Evolutionary conservation across 2,888 invertebrate genomes (phyloP).

Genomic region (Lissocephala sabroskyi): DNA sequence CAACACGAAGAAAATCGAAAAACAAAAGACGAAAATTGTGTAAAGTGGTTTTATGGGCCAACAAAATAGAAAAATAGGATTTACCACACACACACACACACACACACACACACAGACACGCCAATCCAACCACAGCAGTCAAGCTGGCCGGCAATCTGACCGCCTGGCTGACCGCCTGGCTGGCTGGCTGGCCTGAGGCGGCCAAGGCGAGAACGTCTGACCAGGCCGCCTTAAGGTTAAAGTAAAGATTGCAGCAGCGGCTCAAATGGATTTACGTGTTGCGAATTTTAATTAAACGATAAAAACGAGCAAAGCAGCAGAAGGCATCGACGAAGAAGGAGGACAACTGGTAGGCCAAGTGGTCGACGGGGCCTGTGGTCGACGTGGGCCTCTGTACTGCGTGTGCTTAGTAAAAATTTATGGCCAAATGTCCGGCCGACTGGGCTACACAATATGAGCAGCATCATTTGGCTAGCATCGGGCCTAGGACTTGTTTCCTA

Average conservation of each 20-base stretch:
- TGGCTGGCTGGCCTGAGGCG: neutral
- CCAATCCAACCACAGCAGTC: conserved; percentile 10
- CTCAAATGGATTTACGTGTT: conserved; percentile 67
- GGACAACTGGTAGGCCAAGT: conserved; percentile 16
- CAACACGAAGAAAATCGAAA: conserved; percentile 52
- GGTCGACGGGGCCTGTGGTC: conserved; percentile 2
- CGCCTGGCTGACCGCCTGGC: neutral
- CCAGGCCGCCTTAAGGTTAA: conserved; percentile 56
- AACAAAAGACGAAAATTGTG: conserved; percentile 66
- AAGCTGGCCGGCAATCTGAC: conserved; percentile 10
- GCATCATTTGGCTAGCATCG: conserved; percentile 46
- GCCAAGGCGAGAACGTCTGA: conserved; percentile 16
- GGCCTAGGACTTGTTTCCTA: too few relatives aligned
- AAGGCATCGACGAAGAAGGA: neutral
- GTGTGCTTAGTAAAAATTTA: conserved; percentile 61
- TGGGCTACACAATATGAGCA: conserved; percentile 10
- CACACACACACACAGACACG: neutral
- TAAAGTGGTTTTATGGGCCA: conserved; percentile 65
- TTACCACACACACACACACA: conserved; percentile 45
- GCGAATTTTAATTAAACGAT: conserved; percentile 67
- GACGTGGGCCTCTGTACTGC: conserved; percentile 36
- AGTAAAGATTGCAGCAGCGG: conserved; percentile 63
- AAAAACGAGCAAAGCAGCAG: conserved; percentile 44
- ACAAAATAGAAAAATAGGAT: conserved; percentile 66
- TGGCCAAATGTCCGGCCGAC: conserved; percentile 26